A percentile compares a stretch with the other conserved stretches of the same genome.
Evolutionary conservation across 2,888 invertebrate species (phyloP).

Genomic region (Sinhomidia bicolor): DNA sequence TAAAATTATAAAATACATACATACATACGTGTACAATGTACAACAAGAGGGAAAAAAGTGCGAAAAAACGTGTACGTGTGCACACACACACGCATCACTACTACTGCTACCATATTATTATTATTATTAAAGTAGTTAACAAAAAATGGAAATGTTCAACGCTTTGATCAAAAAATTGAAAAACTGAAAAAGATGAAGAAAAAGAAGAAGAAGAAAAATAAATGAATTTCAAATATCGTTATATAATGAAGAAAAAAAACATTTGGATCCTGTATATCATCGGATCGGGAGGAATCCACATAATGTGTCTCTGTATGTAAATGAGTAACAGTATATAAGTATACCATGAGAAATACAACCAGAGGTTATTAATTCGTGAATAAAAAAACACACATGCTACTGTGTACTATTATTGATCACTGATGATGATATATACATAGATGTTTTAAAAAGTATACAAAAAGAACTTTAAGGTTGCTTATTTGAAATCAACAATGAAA

Average conservation of each 20-base stretch:
- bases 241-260: too few relatives aligned
- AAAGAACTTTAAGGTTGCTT: conserved; percentile 16
- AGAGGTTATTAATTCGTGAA: background rate
- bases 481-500: background rate
- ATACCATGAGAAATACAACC: background rate
- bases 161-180: background rate
- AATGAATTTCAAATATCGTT: too few relatives aligned
- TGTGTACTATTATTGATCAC: background rate
- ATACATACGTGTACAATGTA: too few relatives aligned
- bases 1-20: background rate
- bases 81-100: background rate
- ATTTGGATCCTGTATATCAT: too few relatives aligned
- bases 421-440: background rate
- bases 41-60: background rate
- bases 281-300: too few relatives aligned
- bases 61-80: too few relatives aligned
- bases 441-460: background rate
- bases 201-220: background rate
- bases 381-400: background rate
- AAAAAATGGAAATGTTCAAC: background rate
- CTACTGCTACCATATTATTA: background rate
- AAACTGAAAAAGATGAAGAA: too few relatives aligned
- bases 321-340: too few relatives aligned
- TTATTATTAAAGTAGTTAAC: background rate
- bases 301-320: too few relatives aligned